Percentiles rank a stretch among this genome's conserved stretches.
Evolutionary conservation across 2,113 vertebrate species (phyloP).

Genomic region (Alaudala cheleensis): DNA sequence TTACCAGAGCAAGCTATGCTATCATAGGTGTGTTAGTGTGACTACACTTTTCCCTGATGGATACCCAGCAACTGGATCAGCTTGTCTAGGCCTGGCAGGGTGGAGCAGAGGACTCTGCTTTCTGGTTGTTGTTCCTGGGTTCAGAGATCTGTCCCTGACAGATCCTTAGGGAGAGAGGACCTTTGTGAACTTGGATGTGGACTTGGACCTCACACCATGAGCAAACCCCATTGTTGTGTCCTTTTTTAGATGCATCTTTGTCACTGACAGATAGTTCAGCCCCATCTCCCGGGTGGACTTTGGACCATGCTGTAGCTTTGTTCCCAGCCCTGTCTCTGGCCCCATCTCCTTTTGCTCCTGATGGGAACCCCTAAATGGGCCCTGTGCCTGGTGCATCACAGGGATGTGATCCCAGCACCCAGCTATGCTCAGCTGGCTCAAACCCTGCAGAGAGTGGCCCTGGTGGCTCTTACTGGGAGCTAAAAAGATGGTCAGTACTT

Average conservation of each 20-base stretch:
- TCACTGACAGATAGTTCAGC: not conserved
- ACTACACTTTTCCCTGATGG: not conserved
- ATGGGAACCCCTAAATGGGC: not conserved
- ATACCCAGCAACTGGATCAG: not conserved
- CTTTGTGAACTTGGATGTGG: not conserved
- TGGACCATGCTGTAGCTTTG: not conserved
- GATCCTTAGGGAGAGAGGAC: not conserved
- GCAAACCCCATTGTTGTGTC: not conserved
- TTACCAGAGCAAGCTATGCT: conserved; percentile 28
- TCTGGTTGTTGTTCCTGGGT: not conserved
- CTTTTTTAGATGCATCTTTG: not conserved
- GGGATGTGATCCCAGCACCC: not conserved
- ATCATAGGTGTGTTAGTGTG: not conserved
- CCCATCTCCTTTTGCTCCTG: not conserved
- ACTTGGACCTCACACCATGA: not conserved
- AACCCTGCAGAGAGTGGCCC: not conserved
- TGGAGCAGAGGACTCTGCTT: not conserved
- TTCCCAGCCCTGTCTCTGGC: not conserved
- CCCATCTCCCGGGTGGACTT: not conserved
- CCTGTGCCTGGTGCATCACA: not conserved
- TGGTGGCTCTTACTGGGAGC: not conserved
- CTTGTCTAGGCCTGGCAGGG: not conserved
- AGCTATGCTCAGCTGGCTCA: not conserved
- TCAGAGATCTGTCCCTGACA: not conserved
- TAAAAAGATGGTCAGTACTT: not conserved